phyloP scores from a whole-genome alignment of 2,113 vertebrate species.

The Phodopus roborovskii region DNA sequence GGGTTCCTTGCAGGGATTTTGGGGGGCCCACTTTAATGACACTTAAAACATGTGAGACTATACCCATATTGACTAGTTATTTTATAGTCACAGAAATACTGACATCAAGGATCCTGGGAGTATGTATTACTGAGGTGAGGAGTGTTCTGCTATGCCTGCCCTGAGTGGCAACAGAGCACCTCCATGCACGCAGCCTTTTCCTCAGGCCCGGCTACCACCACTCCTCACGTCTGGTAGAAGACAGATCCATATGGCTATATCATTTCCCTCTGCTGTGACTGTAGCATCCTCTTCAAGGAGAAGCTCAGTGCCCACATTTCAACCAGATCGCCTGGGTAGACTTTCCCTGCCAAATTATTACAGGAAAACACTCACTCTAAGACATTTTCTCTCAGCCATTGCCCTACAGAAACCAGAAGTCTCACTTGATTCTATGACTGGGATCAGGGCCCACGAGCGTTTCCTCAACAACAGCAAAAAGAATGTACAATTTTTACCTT shows the following conservation, averaged over 20 bases:
- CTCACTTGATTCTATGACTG: too few species aligned
- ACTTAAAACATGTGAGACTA: neutral
- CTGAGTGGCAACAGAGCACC: neutral
- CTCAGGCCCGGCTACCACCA: neutral
- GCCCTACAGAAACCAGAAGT: neutral
- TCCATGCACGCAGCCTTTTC: neutral
- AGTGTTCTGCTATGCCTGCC: neutral
- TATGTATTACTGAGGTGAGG: too few species aligned
- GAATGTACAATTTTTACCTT: neutral
- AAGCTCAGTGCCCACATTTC: neutral
- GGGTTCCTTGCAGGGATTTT: neutral
- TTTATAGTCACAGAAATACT: neutral
- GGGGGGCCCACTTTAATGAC: neutral
- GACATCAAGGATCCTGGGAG: neutral
- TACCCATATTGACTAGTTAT: neutral
- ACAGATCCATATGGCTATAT: neutral
- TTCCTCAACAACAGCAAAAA: neutral
- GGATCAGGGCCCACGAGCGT: rapidly evolving
- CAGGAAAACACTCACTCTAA: neutral
- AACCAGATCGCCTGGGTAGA: neutral
- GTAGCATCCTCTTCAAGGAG: neutral
- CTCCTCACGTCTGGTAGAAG: neutral
- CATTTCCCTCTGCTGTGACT: neutral
- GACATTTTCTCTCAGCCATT: neutral
- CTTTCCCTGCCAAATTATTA: neutral